Evolutionary conservation across 2,888 invertebrate genomes (phyloP).

Genomic region (Cistogaster globosa): DNA sequence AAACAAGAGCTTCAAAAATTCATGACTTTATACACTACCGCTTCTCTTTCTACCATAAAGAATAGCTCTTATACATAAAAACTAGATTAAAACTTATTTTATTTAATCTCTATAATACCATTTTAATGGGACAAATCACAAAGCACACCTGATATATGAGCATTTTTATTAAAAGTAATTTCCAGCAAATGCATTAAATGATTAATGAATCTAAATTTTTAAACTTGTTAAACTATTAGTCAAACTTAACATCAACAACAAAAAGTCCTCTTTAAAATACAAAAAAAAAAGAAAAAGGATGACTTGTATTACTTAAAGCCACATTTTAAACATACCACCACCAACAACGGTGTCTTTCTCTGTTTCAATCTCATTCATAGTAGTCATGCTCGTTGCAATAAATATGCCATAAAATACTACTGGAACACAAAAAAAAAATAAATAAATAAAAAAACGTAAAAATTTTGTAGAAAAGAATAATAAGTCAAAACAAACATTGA

Average conservation of each 20-base stretch:
- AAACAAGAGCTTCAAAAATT: no score
- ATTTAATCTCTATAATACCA: background rate
- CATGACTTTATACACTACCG: no score
- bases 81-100: background rate
- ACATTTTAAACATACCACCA: constrained; percentile 42
- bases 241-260: constrained; percentile 48
- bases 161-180: background rate
- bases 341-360: constrained; percentile 25
- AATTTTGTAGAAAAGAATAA: background rate
- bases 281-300: background rate
- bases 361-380: constrained; percentile 2
- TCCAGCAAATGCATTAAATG: constrained; percentile 22
- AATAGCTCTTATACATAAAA: background rate
- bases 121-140: background rate
- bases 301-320: constrained; percentile 42
- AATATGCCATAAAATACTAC: constrained; percentile 11
- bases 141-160: constrained; percentile 53
- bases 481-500: constrained; percentile 49
- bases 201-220: constrained; percentile 54
- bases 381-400: background rate
- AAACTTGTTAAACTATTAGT: constrained; percentile 64
- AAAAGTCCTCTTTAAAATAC: background rate
- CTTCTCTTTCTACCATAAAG: background rate
- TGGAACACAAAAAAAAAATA: background rate
- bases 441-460: no score